Evolutionary conservation across 2,797 vertebrate genomes (phyloP), one percentile per base, ranked within the genome.

Genomic region (Intellagama lesueurii): DNA sequence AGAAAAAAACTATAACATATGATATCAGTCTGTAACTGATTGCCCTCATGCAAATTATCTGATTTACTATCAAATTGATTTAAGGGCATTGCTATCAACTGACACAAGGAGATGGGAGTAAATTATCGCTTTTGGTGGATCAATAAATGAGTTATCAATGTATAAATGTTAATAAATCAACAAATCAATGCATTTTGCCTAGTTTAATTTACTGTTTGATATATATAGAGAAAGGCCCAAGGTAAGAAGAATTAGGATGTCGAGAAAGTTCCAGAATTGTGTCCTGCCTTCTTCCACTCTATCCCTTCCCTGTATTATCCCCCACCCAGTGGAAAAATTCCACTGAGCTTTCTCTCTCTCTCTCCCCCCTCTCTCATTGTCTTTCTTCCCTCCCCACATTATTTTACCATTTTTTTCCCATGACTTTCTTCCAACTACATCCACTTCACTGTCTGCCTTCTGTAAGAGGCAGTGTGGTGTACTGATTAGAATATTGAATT

Each of bases 31-130:
- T 40, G n/a, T 17, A 79, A 87, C 24, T 22, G 16, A 17, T 72
- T 87, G 49, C 32, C 78, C 68, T 81, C 78, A 14, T 40, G 52
- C 64, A 81, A 14, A 73, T 80, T 44, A 81, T 69, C 47, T 64
- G 68, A 81, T 81, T 87, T 44, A n/a, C 32, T 35, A 81, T 81
- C 49, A 81, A 60, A 24, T 24, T 81, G 24, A 64, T 87, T 87
- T 70, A 87, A 87, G 69, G 28, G 11, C 49, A 72, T 81, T 56
- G 9, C 49, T 81, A 60, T 24, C 52, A 72, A 1, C 32, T 44
- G 32, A 81, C 68, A 56, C 78, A 60, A 81, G 49, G 22, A 86
- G 44, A 68, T 4, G 22, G 40, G 68, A 87, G 44, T 88, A 32
- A 75, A 82, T 49, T 44, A 68, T 47, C 49, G 44, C 35, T 56